Evolutionary conservation across 1,140 invertebrate species (phyloP).

Genomic region (Heliconius nattereri): DNA sequence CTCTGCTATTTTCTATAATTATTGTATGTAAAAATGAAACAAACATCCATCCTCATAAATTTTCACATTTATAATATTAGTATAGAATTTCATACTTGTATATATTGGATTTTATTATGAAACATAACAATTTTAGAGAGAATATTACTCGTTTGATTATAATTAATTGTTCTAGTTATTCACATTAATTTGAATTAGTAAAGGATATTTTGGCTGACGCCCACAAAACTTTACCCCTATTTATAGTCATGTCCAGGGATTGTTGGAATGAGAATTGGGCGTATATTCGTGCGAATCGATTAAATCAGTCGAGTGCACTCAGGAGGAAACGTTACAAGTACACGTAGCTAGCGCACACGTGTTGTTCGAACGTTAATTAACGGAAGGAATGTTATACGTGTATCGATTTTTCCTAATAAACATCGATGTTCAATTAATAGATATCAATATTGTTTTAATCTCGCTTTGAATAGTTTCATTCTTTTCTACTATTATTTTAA

Average conservation of each 20-base stretch:
- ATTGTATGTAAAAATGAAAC: no score
- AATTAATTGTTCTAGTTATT: constrained; percentile 22
- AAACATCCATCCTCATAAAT: no score
- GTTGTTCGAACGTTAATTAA: constrained; percentile 20
- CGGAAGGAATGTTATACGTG: not conserved
- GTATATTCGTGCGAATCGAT: constrained; percentile 22
- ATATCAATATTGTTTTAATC: not conserved
- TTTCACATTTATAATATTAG: no score
- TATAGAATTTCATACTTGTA: no score
- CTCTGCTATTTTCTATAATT: no score
- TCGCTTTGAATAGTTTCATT: not conserved
- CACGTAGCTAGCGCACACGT: constrained; percentile 8
- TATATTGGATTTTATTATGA: not conserved
- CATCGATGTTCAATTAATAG: not conserved
- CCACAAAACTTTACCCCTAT: constrained; percentile 1
- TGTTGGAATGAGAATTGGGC: constrained; percentile 19
- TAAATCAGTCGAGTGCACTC: constrained; percentile 28
- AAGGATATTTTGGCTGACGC: not conserved
- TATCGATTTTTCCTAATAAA: not conserved
- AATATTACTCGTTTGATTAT: constrained; percentile 5
- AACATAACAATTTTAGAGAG: not conserved
- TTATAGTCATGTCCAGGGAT: not conserved
- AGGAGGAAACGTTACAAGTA: constrained; percentile 27
- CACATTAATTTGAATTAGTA: not conserved
- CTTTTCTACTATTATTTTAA: no score